Conservation (phyloP, 2,797 vertebrate species). For the Leontocebus nigricollis region DNA sequence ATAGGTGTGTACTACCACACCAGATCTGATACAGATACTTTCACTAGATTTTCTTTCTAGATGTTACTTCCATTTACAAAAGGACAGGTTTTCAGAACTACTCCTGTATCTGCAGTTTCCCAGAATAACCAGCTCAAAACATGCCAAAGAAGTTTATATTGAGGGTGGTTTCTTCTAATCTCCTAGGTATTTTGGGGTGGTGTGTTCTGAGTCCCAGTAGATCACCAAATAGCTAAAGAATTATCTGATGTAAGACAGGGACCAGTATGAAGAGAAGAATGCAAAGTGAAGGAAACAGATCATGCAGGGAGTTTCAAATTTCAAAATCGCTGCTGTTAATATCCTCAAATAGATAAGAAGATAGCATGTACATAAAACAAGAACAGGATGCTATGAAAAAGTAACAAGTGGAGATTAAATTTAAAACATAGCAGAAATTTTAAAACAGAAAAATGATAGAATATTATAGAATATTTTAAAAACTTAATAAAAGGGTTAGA, state of each 20-base stretch:
- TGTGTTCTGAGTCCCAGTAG: neutral
- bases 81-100: neutral
- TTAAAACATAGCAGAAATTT: neutral
- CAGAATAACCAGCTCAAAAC: neutral
- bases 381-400: neutral
- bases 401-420: neutral
- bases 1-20: neutral
- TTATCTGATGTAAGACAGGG: neutral
- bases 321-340: neutral
- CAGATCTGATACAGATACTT: neutral
- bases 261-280: neutral
- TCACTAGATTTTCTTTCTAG: neutral
- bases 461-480: neutral
- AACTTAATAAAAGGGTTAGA: neutral
- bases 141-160: neutral
- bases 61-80: neutral
- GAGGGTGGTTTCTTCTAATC: neutral
- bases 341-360: neutral
- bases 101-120: neutral
- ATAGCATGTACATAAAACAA: neutral
- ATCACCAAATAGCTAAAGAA: neutral
- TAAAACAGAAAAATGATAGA: neutral
- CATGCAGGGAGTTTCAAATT: neutral
- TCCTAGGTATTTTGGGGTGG: neutral
- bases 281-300: neutral